phyloP scores from a whole-genome alignment of 2,888 invertebrate species.

The Idaea biselata region DNA sequence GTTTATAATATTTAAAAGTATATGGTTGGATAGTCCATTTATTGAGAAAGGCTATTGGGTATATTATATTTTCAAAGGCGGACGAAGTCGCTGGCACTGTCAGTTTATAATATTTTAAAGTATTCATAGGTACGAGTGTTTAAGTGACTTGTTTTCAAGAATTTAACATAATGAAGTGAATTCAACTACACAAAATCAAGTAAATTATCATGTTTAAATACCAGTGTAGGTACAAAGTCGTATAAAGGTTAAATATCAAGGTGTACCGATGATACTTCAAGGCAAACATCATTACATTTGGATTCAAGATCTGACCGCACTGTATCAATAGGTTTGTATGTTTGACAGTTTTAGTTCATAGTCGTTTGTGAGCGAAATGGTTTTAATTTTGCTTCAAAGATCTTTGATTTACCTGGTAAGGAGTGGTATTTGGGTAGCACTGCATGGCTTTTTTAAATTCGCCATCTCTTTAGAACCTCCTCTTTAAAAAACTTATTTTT shows the following conservation, averaged over 20 bases:
- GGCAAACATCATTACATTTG: conserved; percentile 39
- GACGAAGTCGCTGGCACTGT: no score
- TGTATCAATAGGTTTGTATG: conserved; percentile 15
- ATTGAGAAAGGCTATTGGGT: no score
- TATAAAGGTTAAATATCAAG: conserved; percentile 15
- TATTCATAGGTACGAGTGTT: background rate
- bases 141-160: background rate
- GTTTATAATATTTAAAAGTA: no score
- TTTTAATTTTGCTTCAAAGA: conserved; percentile 4
- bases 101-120: background rate
- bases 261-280: conserved; percentile 29
- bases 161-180: background rate
- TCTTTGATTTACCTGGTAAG: no score
- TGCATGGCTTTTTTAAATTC: no score
- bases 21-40: no score
- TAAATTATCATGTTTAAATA: background rate
- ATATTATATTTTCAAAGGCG: no score
- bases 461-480: no score
- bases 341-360: background rate
- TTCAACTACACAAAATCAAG: background rate
- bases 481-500: no score
- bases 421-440: no score
- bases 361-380: background rate
- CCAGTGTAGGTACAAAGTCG: conserved; percentile 9
- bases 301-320: conserved; percentile 30